Evolutionary conservation across 2,888 invertebrate genomes (phyloP).

Genomic region (Orthonychiurus folsomi): DNA sequence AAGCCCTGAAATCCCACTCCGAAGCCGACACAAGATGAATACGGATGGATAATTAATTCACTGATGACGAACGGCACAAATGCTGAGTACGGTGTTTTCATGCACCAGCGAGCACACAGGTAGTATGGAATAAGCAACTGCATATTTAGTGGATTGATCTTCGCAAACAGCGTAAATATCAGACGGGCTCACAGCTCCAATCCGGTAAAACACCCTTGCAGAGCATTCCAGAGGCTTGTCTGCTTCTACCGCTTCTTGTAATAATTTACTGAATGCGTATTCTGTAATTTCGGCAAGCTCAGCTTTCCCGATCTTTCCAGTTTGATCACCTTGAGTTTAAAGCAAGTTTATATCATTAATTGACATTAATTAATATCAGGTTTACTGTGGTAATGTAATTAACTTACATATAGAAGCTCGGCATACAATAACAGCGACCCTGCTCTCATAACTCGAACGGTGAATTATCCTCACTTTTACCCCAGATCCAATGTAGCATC

Average conservation of each 20-base stretch:
- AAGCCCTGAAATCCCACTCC: no score
- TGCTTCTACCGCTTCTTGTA: conserved; percentile 43
- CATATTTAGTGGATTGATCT: conserved; percentile 43
- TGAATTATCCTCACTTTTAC: conserved; percentile 74
- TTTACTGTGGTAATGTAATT: conserved; percentile 7
- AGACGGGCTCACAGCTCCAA: conserved; percentile 49
- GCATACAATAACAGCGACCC: conserved; percentile 75
- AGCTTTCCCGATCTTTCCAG: conserved; percentile 18
- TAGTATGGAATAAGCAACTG: conserved; percentile 62
- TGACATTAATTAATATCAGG: no score
- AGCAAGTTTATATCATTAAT: conserved; percentile 4
- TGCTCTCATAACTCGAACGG: conserved; percentile 82
- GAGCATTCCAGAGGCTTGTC: conserved; percentile 55
- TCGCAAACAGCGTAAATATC: conserved; percentile 44
- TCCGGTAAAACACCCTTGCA: conserved; percentile 68
- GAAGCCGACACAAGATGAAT: no score
- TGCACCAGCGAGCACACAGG: conserved; percentile 72
- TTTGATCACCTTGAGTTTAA: conserved; percentile 14
- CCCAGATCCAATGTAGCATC: conserved; percentile 66
- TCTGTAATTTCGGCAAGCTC: conserved; percentile 49
- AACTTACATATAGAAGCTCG: conserved; percentile 65
- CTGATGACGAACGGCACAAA: conserved; percentile 70
- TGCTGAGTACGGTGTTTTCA: conserved; percentile 70
- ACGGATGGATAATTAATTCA: conserved; percentile 41
- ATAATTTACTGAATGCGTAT: conserved; percentile 48